These are phyloP conservation scores for Myopa testacea DNA, from an alignment of 2,888 invertebrate species.

Conservation along the genomic window DNA sequence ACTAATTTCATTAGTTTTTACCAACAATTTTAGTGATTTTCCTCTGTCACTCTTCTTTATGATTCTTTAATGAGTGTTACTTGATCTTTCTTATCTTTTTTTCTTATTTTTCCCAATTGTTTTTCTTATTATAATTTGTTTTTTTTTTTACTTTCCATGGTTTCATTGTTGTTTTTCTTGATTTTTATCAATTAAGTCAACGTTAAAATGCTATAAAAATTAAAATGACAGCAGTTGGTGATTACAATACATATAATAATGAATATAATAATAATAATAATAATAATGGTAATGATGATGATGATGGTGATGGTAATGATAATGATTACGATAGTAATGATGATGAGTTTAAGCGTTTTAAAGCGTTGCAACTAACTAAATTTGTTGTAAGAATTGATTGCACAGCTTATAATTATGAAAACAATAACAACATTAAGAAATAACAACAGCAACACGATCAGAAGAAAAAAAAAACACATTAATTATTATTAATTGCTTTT, in stretches of 20 bases:
- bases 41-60: not conserved
- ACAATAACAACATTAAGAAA: not conserved
- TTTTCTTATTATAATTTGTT: not conserved
- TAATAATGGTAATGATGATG: no score
- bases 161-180: not conserved
- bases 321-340: no score
- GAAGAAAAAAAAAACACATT: slow-evolving; percentile 6
- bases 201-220: not conserved
- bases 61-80: not conserved
- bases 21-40: not conserved
- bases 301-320: no score
- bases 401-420: not conserved
- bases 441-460: not conserved
- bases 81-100: no score
- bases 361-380: no score
- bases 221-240: not conserved
- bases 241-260: no score
- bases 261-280: no score
- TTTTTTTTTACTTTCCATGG: not conserved
- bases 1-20: no score
- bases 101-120: no score
- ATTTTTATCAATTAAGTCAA: slow-evolving; percentile 1
- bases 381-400: not conserved
- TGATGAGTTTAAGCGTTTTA: no score
- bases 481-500: slow-evolving; percentile 15